A percentile compares a stretch with the other conserved stretches of the same genome.
These are phyloP conservation scores for Ceriagrion tenellum DNA, from an alignment of 2,888 invertebrate species.

Conservation along the genomic window DNA sequence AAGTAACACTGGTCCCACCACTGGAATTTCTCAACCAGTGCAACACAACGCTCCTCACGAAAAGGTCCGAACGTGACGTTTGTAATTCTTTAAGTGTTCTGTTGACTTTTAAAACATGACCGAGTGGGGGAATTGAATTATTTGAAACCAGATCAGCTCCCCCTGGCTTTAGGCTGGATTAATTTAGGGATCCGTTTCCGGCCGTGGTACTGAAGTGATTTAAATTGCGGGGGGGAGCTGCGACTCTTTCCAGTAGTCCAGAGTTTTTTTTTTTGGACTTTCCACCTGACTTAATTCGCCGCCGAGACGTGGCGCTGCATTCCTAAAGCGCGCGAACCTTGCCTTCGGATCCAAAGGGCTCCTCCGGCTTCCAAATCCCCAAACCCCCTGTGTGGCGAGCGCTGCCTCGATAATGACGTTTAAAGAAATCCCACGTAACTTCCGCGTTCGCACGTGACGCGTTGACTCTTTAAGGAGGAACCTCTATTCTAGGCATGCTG, in stretches of 20 bases:
- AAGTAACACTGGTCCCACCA: too few relatives aligned
- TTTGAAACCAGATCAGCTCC: not conserved
- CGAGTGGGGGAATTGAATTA: not conserved
- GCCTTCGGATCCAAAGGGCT: not conserved
- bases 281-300: not conserved
- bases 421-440: not conserved
- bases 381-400: not conserved
- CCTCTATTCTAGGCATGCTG: too few relatives aligned
- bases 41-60: too few relatives aligned
- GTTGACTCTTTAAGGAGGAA: too few relatives aligned
- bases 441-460: not conserved
- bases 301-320: not conserved
- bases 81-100: not conserved
- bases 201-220: not conserved
- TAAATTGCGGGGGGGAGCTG: not conserved
- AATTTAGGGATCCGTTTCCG: not conserved
- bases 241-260: not conserved
- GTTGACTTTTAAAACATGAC: not conserved
- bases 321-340: not conserved
- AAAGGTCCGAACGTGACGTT: not conserved
- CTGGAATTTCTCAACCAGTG: too few relatives aligned
- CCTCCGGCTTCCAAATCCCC: not conserved
- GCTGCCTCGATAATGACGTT: not conserved
- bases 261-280: slow-evolving; percentile 34
- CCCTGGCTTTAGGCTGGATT: not conserved